phyloP scores from a whole-genome alignment of 2,797 vertebrate genomes.

The Paedocypris micromegethes region DNA sequence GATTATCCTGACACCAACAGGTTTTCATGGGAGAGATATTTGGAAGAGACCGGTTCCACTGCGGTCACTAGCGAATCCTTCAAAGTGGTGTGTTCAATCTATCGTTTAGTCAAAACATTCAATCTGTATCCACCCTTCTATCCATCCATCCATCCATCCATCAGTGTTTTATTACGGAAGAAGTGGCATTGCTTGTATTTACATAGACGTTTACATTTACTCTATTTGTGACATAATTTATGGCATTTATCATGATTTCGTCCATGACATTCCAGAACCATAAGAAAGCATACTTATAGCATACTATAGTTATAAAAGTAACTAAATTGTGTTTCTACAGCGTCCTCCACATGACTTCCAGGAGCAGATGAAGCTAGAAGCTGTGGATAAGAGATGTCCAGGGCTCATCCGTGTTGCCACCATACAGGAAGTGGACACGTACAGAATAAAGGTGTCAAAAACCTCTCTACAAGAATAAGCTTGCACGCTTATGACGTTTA shows the following conservation, averaged over 20 bases:
- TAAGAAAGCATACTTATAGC: too few relatives aligned
- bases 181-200: too few relatives aligned
- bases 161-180: too few relatives aligned
- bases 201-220: too few relatives aligned
- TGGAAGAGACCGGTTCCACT: conserved; percentile 85
- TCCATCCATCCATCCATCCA: too few relatives aligned
- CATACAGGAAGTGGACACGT: conserved; percentile 88
- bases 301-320: too few relatives aligned
- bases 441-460: conserved; percentile 83
- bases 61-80: conserved; percentile 84
- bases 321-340: conserved; percentile 55
- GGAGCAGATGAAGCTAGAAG: conserved; percentile 91
- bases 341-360: conserved; percentile 85
- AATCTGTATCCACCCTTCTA: too few relatives aligned
- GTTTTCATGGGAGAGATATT: conserved; percentile 91
- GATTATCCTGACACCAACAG: conserved; percentile 88
- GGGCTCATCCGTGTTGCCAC: conserved; percentile 86
- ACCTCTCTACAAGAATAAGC: not conserved
- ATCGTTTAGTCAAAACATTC: not conserved
- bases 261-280: too few relatives aligned
- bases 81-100: conserved; percentile 78
- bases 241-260: too few relatives aligned
- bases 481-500: not conserved
- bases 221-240: too few relatives aligned
- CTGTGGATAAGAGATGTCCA: conserved; percentile 89